These are phyloP conservation scores for Hetaerina titia DNA, from an alignment of 2,888 invertebrate species.

Conservation along the genomic window DNA sequence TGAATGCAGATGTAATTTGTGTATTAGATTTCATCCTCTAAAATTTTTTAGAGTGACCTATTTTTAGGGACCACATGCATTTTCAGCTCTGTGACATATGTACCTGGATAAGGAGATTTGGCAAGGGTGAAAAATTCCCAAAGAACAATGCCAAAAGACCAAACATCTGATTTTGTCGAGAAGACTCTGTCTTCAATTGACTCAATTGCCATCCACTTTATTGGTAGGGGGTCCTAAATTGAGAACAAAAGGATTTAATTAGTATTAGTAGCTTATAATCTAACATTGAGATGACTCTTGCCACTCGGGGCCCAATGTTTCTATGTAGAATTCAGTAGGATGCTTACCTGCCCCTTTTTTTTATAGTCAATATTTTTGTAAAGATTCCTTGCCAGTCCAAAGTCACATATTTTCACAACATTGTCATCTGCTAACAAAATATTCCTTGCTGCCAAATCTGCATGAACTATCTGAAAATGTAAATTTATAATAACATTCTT, in stretches of 20 bases:
- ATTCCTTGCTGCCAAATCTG: conserved; percentile 77
- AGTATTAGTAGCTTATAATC: not conserved
- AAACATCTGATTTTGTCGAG: conserved; percentile 78
- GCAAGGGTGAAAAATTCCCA: conserved; percentile 74
- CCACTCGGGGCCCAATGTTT: not conserved
- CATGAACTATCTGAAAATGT: conserved; percentile 71
- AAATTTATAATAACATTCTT: not conserved
- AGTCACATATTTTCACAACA: conserved; percentile 79
- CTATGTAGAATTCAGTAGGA: not conserved
- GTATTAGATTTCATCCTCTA: not conserved
- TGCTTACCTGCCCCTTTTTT: conserved; percentile 76
- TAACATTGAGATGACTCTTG: not conserved
- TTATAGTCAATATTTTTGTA: conserved; percentile 77
- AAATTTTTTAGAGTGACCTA: not conserved
- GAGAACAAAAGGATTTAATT: not conserved
- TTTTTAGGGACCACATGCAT: conserved; percentile 68
- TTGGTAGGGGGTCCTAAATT: conserved; percentile 75
- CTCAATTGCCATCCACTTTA: conserved; percentile 79
- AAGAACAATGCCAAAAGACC: conserved; percentile 75
- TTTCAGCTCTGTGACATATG: not conserved
- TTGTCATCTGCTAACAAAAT: conserved; percentile 77
- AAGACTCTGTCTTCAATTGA: conserved; percentile 78
- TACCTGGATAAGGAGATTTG: conserved; percentile 73
- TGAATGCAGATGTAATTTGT: not conserved
- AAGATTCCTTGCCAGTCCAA: conserved; percentile 78